Evolutionary conservation across 2,888 invertebrate species (phyloP).

Genomic region (Melipona beecheii): DNA sequence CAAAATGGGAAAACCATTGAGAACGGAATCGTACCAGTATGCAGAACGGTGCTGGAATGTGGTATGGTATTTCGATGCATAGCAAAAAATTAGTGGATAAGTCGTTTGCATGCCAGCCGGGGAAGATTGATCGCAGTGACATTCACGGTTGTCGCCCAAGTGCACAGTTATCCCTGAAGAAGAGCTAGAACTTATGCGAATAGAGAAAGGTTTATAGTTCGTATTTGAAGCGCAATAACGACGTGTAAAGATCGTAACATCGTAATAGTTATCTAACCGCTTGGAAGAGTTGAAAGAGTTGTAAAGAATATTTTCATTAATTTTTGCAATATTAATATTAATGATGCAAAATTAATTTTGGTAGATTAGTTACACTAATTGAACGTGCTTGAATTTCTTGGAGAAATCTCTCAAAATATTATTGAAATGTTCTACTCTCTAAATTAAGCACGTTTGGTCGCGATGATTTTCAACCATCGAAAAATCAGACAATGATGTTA

Average conservation of each 20-base stretch:
- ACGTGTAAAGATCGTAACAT: neutral
- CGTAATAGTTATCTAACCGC: neutral
- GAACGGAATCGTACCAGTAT: constrained; percentile 6
- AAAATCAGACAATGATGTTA: too few relatives aligned
- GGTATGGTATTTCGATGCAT: constrained; percentile 37
- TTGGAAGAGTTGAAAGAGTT: neutral
- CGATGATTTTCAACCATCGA: too few relatives aligned
- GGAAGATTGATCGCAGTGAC: constrained; percentile 35
- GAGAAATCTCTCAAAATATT: neutral
- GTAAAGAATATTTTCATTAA: neutral
- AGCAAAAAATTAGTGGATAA: constrained; percentile 33
- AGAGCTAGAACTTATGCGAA: neutral
- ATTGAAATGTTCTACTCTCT: too few relatives aligned
- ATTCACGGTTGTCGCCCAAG: constrained; percentile 22
- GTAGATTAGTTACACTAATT: neutral
- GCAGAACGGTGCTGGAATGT: constrained; percentile 32
- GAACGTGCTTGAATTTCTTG: neutral
- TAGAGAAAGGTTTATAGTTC: constrained; percentile 5
- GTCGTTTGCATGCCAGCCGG: constrained; percentile 21
- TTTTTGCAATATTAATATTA: neutral
- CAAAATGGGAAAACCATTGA: neutral
- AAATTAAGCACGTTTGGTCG: too few relatives aligned
- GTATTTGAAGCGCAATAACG: neutral
- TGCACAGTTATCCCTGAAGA: constrained; percentile 10
- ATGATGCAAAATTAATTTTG: neutral